phyloP scores from a whole-genome alignment of 2,797 vertebrate species.

The Novumbra hubbsi region DNA sequence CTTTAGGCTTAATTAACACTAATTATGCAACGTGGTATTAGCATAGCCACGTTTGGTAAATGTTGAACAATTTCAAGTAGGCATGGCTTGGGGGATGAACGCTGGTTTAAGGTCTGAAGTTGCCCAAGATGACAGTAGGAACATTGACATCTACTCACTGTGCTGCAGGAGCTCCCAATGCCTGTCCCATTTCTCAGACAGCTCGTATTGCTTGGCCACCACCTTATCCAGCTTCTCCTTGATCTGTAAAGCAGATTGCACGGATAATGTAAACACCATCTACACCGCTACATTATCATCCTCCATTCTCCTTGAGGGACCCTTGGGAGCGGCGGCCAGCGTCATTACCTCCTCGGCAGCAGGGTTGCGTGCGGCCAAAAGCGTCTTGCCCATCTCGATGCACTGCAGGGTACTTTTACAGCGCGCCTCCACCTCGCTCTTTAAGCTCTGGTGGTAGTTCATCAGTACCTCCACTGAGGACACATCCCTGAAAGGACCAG shows the following conservation, averaged over 20 bases:
- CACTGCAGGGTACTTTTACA: constrained; percentile 79
- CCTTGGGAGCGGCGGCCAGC: neutral
- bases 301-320: neutral
- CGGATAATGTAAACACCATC: neutral
- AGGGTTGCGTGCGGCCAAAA: constrained; percentile 84
- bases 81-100: too few species aligned
- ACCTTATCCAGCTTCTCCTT: constrained; percentile 89
- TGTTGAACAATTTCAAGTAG: too few species aligned
- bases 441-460: constrained; percentile 93
- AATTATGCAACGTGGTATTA: neutral
- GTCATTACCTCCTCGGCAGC: constrained; percentile 85
- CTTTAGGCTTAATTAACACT: neutral
- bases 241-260: constrained; percentile 73
- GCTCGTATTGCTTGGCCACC: constrained; percentile 83
- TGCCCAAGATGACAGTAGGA: neutral
- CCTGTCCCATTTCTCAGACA: constrained; percentile 90
- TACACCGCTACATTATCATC: neutral
- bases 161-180: constrained; percentile 94
- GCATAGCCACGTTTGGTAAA: too few species aligned
- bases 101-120: neutral
- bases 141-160: constrained; percentile 72
- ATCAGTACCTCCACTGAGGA: constrained; percentile 93
- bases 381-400: constrained; percentile 88
- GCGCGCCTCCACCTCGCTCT: constrained; percentile 87
- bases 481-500: constrained; percentile 79